Base-by-base conservation (phyloP, 2,888 invertebrate species). In the Dichetophora obliterata region DNA sequence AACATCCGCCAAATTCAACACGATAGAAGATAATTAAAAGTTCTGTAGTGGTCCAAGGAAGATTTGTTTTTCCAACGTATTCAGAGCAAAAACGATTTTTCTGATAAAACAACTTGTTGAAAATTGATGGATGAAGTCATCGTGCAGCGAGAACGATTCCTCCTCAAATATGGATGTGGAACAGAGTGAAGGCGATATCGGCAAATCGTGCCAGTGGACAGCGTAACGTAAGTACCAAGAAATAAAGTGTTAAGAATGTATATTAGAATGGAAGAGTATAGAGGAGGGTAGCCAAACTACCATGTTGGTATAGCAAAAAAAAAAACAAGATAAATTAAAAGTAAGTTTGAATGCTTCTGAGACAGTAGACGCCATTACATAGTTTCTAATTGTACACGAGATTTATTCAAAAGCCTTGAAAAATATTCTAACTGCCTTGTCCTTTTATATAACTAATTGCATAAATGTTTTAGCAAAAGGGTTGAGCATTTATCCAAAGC, bases 41-140 rank as follows among this genome's bases (percentile, higher is more conserved):
- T n/a, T 59, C 14, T 27, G 24, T 3, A 57, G 9, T 43, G 43
- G 43, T 8, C 54, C 9, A 70, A n/a, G 34, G 8, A 24, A n/a
- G 48, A 69, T 24, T 24, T 50, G n/a, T n/a, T 50, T 9, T 31
- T 27, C 11, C 61, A 11, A 31, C 22, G 19, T 50, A 52, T 27
- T 27, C 52, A 24, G 19, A 71, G 71, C 57, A 59, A 48, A 59
- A 31, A n/a, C 14, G 37, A 69, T 52, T 54, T 69, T 69, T 31
- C 69, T 52, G 52, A 70, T n/a, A 54, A 34, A 14, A 52, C 22
- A n/a, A 5, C 71, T 31, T 63, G 63, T 27, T 63, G 22, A 37
- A 75, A 66, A 77, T 83, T 82, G 78, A 83, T 84, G 84, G 84
- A 84, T 81, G 85, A 84, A 76, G 82, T 84, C 63, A 84, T 84